Conservation (phyloP, 2,888 invertebrate species). For the Sesia apiformis region DNA sequence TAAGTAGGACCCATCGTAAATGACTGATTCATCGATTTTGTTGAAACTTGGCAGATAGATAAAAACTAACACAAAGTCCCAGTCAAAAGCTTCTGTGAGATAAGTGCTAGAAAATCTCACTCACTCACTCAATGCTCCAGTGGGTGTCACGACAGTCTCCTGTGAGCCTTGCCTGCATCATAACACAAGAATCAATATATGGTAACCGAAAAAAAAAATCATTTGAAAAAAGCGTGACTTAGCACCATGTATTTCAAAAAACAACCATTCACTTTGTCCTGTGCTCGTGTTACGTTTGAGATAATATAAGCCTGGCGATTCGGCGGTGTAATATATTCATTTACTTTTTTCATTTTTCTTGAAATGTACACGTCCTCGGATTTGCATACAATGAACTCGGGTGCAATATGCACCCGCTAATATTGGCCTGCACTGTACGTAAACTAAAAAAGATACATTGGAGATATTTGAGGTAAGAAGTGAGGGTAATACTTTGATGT, state of each 20-base stretch:
- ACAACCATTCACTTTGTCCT: constrained; percentile 31
- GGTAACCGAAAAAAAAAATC: too few relatives aligned
- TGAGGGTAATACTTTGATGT: background rate
- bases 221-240: constrained; percentile 18
- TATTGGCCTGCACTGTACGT: constrained; percentile 16
- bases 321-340: constrained; percentile 12
- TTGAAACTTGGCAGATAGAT: too few relatives aligned
- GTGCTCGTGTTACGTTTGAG: constrained; percentile 39
- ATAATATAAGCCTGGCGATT: constrained; percentile 45
- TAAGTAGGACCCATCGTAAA: too few relatives aligned
- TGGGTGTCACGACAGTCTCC: too few relatives aligned
- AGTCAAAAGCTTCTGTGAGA: too few relatives aligned
- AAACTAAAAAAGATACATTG: constrained; percentile 20
- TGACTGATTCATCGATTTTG: too few relatives aligned
- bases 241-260: constrained; percentile 12
- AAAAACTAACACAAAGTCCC: too few relatives aligned
- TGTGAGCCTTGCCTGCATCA: too few relatives aligned
- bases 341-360: constrained; percentile 35
- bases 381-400: constrained; percentile 67
- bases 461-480: background rate
- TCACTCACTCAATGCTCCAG: too few relatives aligned
- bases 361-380: constrained; percentile 57
- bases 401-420: constrained; percentile 63
- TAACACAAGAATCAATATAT: too few relatives aligned
- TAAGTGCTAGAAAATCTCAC: too few relatives aligned